Conservation (phyloP, 2,888 invertebrate genomes). For the Drosophila hamatofila region DNA sequence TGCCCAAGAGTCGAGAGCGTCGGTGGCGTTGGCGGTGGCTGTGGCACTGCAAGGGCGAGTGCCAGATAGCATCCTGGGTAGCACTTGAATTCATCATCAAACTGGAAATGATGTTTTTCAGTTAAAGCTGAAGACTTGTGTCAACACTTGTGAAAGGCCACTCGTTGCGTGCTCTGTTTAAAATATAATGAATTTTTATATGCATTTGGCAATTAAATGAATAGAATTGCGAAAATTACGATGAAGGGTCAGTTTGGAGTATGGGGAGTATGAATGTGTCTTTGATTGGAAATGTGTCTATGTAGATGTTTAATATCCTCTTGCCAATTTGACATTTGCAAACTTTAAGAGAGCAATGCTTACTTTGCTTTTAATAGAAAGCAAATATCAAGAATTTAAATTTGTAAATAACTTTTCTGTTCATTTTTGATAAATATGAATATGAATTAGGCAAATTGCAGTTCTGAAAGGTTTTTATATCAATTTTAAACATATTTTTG, state of each 20-base stretch:
- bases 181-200: constrained; percentile 63
- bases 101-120: constrained; percentile 84
- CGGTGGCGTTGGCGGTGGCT: background rate
- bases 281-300: background rate
- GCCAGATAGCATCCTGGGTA: constrained; percentile 25
- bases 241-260: background rate
- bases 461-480: no score
- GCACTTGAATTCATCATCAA: constrained; percentile 74
- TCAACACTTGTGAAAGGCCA: constrained; percentile 82
- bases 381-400: background rate
- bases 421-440: background rate
- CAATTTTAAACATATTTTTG: no score
- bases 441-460: background rate
- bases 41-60: constrained; percentile 3
- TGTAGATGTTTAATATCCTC: background rate
- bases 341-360: background rate
- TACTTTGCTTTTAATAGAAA: background rate
- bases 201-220: constrained; percentile 12
- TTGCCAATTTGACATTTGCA: background rate
- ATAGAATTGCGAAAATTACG: constrained; percentile 19
- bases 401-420: no score
- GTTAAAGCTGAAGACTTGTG: constrained; percentile 85
- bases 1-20: background rate
- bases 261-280: background rate
- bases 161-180: constrained; percentile 51